These are phyloP conservation scores for Ostrea edulis DNA, from an alignment of 1,140 invertebrate genomes.

Conservation along the genomic window DNA sequence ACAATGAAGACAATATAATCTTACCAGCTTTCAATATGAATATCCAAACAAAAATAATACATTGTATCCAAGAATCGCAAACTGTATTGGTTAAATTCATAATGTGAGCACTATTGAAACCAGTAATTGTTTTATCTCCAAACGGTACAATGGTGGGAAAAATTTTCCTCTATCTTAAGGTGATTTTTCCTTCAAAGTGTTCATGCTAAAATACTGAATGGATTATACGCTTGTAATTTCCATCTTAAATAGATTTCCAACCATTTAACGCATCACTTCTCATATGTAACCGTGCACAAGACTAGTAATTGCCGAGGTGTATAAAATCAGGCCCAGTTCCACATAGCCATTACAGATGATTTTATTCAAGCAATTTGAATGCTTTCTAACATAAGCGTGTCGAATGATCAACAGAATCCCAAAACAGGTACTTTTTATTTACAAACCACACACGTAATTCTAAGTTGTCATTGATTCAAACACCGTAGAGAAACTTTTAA, in stretches of 20 bases:
- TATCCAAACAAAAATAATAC: not conserved
- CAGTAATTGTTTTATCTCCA: not conserved
- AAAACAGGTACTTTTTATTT: not conserved
- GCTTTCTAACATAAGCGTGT: not conserved
- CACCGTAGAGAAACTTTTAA: not conserved
- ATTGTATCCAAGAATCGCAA: not conserved
- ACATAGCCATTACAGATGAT: not conserved
- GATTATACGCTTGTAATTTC: slow-evolving; percentile 6
- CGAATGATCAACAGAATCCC: not conserved
- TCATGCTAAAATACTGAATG: not conserved
- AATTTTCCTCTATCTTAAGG: not conserved
- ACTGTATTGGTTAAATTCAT: not conserved
- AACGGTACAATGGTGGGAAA: not conserved
- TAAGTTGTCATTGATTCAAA: not conserved
- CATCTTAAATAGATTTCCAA: slow-evolving; percentile 21
- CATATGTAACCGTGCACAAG: slow-evolving; percentile 20
- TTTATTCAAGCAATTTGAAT: not conserved
- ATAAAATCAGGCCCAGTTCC: not conserved
- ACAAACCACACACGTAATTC: not conserved
- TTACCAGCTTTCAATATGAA: slow-evolving; percentile 1
- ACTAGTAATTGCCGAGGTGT: not conserved
- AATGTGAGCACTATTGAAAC: not conserved
- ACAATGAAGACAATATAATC: not conserved
- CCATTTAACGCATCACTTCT: slow-evolving; percentile 34
- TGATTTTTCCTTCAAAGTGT: not conserved